Conservation (phyloP, 2,113 vertebrate species). For the Sterna hirundo region DNA sequence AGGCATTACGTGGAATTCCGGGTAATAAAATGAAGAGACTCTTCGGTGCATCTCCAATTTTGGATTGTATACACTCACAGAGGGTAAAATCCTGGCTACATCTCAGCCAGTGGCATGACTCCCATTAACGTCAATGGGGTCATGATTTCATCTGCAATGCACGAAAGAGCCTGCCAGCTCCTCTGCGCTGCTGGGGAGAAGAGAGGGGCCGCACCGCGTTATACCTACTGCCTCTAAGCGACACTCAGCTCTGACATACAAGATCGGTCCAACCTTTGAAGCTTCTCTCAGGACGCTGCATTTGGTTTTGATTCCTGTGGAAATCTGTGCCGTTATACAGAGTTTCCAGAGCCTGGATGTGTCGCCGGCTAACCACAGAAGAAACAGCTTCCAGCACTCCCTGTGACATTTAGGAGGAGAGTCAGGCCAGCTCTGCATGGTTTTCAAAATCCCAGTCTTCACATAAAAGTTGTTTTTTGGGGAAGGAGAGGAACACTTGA, state of each 20-base stretch:
- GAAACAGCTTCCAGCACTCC: not conserved
- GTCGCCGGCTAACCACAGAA: not conserved
- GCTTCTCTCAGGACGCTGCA: not conserved
- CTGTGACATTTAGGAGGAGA: conserved; percentile 47
- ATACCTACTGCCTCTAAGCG: not conserved
- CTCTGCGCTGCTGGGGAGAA: not conserved
- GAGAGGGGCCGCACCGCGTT: not conserved
- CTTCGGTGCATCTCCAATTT: not conserved
- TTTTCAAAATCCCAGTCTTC: conserved; percentile 48
- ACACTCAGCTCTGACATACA: not conserved
- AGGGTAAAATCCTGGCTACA: conserved; percentile 1
- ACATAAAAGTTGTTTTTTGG: conserved; percentile 45
- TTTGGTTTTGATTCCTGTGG: conserved; percentile 23
- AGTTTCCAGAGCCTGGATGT: conserved; percentile 27
- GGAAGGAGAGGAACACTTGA: not conserved
- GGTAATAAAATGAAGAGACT: not conserved
- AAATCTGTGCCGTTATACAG: not conserved
- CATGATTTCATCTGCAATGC: not conserved
- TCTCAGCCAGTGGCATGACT: not conserved
- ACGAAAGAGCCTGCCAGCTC: not conserved
- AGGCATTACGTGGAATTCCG: not conserved
- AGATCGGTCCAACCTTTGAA: not conserved
- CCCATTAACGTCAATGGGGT: not conserved
- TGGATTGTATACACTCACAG: not conserved
- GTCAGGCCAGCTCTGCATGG: not conserved